These are phyloP conservation scores for Boloria selene DNA, from an alignment of 2,888 invertebrate genomes.

Conservation along the genomic window DNA sequence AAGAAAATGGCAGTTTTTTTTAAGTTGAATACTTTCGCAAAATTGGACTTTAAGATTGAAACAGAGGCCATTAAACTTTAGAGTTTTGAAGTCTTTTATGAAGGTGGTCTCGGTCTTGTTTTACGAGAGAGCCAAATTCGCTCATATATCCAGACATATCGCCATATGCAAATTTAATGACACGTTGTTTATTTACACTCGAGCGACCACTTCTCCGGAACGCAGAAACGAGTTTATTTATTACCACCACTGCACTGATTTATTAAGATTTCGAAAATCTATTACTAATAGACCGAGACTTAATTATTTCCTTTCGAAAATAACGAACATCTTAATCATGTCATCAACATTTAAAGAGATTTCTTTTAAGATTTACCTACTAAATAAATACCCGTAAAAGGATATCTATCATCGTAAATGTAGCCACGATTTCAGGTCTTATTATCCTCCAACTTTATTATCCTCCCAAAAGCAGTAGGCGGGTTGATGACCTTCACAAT, in stretches of 20 bases:
- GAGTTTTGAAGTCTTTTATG: conserved; percentile 47
- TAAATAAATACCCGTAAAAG: conserved; percentile 52
- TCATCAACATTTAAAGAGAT: not conserved
- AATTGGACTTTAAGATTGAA: conserved; percentile 16
- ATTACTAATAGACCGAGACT: conserved; percentile 32
- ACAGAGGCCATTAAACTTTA: conserved; percentile 51
- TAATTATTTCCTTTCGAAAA: conserved; percentile 28
- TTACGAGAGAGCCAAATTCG: conserved; percentile 55
- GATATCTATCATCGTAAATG: conserved; percentile 59
- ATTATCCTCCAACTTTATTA: conserved; percentile 61
- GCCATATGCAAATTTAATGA: conserved; percentile 68
- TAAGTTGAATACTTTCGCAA: not conserved
- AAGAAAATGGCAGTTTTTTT: not conserved
- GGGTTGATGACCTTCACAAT: conserved; percentile 63
- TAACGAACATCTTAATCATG: conserved; percentile 23
- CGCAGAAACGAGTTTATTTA: conserved; percentile 47
- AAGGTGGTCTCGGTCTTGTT: conserved; percentile 54
- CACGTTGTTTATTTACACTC: conserved; percentile 61
- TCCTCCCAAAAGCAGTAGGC: conserved; percentile 67
- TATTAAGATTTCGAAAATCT: conserved; percentile 41
- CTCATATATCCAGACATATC: conserved; percentile 61
- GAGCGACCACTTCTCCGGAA: conserved; percentile 51
- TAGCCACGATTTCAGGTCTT: conserved; percentile 54
- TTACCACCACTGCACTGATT: conserved; percentile 44
- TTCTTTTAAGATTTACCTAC: not conserved